Evolutionary conservation across 1,140 invertebrate species (phyloP), one percentile per base, ranked within the genome.

Genomic region (Augochlora pura): DNA sequence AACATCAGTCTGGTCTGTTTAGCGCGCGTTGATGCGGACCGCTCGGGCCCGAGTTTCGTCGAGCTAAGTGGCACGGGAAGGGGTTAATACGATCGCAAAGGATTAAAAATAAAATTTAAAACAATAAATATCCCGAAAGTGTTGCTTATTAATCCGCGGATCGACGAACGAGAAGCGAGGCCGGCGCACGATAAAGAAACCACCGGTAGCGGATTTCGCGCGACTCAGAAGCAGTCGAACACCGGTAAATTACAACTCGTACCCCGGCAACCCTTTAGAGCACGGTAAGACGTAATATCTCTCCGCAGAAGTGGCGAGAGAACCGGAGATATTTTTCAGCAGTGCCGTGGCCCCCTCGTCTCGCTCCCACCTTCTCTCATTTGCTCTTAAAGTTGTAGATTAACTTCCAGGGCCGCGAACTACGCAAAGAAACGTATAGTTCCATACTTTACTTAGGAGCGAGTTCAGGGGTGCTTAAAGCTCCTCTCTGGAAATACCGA

Each of bases 391-490:
- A 79, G 49, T 65, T 39, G 62, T 46, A 73, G 77, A 73, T 73
- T 79, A 79, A 72, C 70, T 66, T 66, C 21, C 60, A 49, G 70
- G 52, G 25, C 32, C 70, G 62, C 59, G 62, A 79, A 65, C 62
- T 65, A 64, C 46, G 32, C 49, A 65, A 65, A 65, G 77, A 65
- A 79, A 65, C 62, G 70, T 73, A 79, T 59, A 73, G 62, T 73
- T 73, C 25, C 69, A 46, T 73, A 54, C 69, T 79, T 79, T 78
- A 78, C 77, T 54, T 49, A 46, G 77, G 54, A 57, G 46, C 32
- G 70, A 57, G 60, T 6, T 73, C 57, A 60, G 21, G 49, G 46
- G 70, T 66, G 23, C 62, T 73, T 79, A 73, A 73, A 39, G 62
- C 46, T 63, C 4, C 62, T n/a, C n/a, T n/a, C n/a, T 73, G 69